Percentiles rank a stretch among this genome's conserved stretches.
phyloP scores from a whole-genome alignment of 2,113 vertebrate genomes.

The Podiceps cristatus region DNA sequence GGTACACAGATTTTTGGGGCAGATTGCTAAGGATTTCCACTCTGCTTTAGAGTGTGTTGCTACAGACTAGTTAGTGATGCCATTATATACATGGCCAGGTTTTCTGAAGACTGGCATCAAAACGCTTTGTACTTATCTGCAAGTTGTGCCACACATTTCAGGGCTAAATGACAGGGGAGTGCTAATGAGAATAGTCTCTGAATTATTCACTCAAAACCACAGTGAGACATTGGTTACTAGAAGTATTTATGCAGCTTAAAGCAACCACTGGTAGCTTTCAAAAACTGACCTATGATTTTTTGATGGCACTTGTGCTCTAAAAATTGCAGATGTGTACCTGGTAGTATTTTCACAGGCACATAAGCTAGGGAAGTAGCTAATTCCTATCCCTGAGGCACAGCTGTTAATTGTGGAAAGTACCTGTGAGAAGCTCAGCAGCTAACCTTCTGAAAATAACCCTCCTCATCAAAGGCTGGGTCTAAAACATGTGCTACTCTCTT shows the following conservation, averaged over 20 bases:
- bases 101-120: not conserved
- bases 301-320: not conserved
- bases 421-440: not conserved
- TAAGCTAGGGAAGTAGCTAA: not conserved
- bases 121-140: not conserved
- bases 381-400: not conserved
- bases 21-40: not conserved
- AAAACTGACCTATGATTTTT: not conserved
- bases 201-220: not conserved
- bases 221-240: not conserved
- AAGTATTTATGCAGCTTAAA: not conserved
- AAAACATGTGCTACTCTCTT: not conserved
- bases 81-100: accelerated
- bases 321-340: not conserved
- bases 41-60: not conserved
- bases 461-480: not conserved
- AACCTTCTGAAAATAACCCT: not conserved
- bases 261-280: not conserved
- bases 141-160: not conserved
- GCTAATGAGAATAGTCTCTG: not conserved
- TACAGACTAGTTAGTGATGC: not conserved
- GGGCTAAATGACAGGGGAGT: not conserved
- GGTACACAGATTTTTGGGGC: not conserved
- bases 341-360: not conserved
- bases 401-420: not conserved